A percentile compares a stretch with the other conserved stretches of the same genome.
phyloP scores from a whole-genome alignment of 2,888 invertebrate genomes.

The Andrena haemorrhoa region DNA sequence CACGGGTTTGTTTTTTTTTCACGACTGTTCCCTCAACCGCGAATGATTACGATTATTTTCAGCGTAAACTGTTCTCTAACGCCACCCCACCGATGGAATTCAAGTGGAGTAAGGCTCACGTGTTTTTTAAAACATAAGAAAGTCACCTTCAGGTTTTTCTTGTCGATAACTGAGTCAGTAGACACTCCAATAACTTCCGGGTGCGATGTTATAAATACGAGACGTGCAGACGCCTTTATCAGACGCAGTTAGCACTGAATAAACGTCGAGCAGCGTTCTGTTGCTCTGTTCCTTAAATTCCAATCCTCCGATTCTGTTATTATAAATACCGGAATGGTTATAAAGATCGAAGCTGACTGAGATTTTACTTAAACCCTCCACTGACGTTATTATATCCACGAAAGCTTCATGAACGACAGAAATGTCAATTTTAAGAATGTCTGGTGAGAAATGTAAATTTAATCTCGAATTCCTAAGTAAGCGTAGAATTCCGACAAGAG shows the following conservation, averaged over 20 bases:
- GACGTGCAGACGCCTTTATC: neutral
- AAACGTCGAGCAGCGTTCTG: neutral
- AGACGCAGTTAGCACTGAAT: neutral
- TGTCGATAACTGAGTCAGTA: conserved; percentile 5
- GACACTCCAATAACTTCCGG: conserved; percentile 5
- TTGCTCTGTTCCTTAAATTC: neutral
- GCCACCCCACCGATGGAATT: neutral
- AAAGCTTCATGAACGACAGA: too few species aligned
- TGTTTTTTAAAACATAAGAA: neutral
- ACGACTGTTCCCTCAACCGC: neutral
- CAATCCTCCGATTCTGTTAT: neutral
- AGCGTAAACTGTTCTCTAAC: neutral
- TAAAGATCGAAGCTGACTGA: too few species aligned
- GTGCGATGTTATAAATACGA: neutral
- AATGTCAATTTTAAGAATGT: too few species aligned
- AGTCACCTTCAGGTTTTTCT: neutral
- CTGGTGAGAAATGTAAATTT: too few species aligned
- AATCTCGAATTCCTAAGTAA: too few species aligned
- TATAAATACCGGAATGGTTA: too few species aligned
- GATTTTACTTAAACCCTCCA: too few species aligned
- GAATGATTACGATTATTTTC: neutral
- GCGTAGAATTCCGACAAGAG: too few species aligned
- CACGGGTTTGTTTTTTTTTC: neutral
- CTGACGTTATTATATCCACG: too few species aligned
- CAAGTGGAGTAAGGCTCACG: neutral